Conservation (phyloP, 2,888 invertebrate genomes). For the Ypsolopha sequella region DNA sequence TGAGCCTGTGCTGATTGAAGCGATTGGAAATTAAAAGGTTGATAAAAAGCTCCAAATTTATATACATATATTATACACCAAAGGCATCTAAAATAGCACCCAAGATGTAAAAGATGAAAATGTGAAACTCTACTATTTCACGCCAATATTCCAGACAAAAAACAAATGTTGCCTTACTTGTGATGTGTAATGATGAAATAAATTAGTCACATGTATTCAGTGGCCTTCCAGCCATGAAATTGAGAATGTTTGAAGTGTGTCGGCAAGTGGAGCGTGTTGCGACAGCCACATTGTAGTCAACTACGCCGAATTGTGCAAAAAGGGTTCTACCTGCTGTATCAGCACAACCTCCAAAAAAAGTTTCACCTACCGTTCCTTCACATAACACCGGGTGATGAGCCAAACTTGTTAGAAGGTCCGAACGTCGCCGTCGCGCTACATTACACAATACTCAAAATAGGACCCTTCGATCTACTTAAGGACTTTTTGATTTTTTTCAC, state of each 20-base stretch:
- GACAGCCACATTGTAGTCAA: constrained; percentile 48
- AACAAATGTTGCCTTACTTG: constrained; percentile 10
- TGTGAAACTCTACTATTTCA: constrained; percentile 42
- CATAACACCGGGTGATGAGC: constrained; percentile 12
- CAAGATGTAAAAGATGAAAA: no score
- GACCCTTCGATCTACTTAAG: constrained; percentile 56
- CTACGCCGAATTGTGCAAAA: constrained; percentile 65
- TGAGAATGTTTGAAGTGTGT: constrained; percentile 47
- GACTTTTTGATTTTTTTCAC: constrained; percentile 45
- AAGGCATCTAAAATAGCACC: no score
- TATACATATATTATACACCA: no score
- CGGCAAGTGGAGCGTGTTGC: constrained; percentile 50
- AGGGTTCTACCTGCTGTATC: constrained; percentile 56
- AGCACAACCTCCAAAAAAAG: constrained; percentile 49
- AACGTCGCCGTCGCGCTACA: constrained; percentile 55
- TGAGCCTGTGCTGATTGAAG: no score
- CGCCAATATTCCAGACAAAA: constrained; percentile 13
- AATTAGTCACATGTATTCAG: constrained; percentile 58
- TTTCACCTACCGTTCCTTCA: constrained; percentile 43
- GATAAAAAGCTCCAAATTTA: no score
- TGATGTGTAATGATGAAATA: constrained; percentile 43
- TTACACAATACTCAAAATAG: constrained; percentile 68
- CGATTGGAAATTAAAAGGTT: no score
- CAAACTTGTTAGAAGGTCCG: constrained; percentile 33
- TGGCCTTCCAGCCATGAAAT: constrained; percentile 59